phyloP scores from a whole-genome alignment of 2,113 vertebrate species.

The Rhodinocichla rosea region DNA sequence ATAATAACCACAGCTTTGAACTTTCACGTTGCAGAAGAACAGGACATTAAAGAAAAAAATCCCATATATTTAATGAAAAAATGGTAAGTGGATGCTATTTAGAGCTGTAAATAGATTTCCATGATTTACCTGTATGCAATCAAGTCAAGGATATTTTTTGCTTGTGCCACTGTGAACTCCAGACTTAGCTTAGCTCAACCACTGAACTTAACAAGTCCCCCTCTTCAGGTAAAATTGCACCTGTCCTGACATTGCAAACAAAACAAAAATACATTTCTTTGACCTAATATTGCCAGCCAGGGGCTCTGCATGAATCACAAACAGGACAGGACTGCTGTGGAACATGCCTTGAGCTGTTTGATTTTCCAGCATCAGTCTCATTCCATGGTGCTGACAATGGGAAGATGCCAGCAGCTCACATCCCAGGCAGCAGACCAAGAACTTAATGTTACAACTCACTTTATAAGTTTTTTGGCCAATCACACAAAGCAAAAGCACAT shows the following conservation, averaged over 20 bases:
- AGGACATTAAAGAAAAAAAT: neutral
- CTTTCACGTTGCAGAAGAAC: neutral
- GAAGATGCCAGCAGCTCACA: no score
- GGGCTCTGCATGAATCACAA: no score
- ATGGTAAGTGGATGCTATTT: neutral
- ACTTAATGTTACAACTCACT: no score
- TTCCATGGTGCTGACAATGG: no score
- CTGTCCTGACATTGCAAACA: neutral
- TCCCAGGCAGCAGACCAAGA: no score
- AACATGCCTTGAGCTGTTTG: no score
- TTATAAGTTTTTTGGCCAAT: no score
- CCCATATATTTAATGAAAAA: neutral
- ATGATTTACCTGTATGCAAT: rapidly evolving
- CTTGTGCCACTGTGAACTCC: neutral
- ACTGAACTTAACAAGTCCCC: neutral
- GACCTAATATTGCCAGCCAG: neutral
- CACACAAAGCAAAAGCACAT: no score
- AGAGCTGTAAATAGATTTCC: neutral
- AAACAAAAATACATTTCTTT: neutral
- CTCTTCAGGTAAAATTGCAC: neutral
- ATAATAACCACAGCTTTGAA: neutral
- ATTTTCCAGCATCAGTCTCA: no score
- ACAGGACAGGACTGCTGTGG: no score
- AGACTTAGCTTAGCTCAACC: neutral
- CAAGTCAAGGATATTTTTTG: neutral